Base-by-base conservation (phyloP, 2,113 vertebrate species). In the Columba janthina region DNA sequence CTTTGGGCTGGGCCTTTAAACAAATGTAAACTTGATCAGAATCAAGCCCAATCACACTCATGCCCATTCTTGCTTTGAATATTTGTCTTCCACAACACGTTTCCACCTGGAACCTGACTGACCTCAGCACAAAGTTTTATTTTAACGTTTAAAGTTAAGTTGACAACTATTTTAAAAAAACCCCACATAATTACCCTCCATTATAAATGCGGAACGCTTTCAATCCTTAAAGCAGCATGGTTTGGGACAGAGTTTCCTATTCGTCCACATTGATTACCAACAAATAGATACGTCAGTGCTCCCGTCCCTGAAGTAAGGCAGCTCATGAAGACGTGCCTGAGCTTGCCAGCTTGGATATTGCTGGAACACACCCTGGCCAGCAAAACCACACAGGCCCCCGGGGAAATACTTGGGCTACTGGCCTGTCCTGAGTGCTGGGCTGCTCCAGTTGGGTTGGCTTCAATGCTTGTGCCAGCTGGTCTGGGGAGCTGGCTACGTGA, bases 1-100 rank as follows among this genome's bases (percentile, higher is more conserved):
- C 76, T 75, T 82, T 62, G 90, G 93, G 89, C 84, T 92, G 89
- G 65, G 94, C 95, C 69, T 93, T 94, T 42, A 79, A 94, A 94
- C 88, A 78, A 88, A 96, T 85, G 90, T 90, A 90, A 96, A 96
- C 94, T 92, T 62, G 93, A 97, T 95, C 96, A 96, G 88, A 92
- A 93, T 75, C 90, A 87, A 96, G 86, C 80, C 88, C 28, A 42
- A 92, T 92, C 80, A 29, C 62, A 92, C 85, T 93, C 93, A 89
- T 94, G 96, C 90, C 90, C 77, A 46, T 94, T 96, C 93, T 94
- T 96, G 93, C 94, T 96, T 78, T 38, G 92, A 94, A 75, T 93
- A 66, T 73, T 93, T 96, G 73, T 67, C 50, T 94, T 53, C 76
- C 69, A 25, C 11, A 38, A 53, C 79, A 78, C 19, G 5, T 60